Base-by-base conservation (phyloP, 2,113 vertebrate species). In the Ptilorrhoa leucosticta region DNA sequence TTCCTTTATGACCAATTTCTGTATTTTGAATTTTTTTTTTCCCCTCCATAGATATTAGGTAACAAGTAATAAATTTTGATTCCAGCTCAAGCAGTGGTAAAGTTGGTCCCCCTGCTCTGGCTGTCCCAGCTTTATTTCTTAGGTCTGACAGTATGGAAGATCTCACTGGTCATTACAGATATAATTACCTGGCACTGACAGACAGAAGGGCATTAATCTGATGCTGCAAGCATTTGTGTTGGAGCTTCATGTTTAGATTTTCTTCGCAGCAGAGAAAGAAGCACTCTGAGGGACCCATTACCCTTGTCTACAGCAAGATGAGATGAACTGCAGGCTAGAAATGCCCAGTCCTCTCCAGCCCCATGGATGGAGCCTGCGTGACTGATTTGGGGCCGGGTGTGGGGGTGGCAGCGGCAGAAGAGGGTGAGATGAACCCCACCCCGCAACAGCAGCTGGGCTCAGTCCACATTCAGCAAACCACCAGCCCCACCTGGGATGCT, bases 341-440 rank as follows among this genome's bases (percentile, higher is more conserved):
- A 48, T 78, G 42, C 40, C 40, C 26, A 37, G 17, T 33, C 7
- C 30, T 50, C 37, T 51, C 27, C 39, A 33, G 37, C 11, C 13
- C 17, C 22, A 1, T 8, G 44, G 53, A 13, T 13, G 35, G 63
- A 53, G 10, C 6, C 31, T 19, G 20, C 0, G 3, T 15, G 56
- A 9, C 33, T 22, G 61, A 13, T 21, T 15, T 1, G 0, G 12
- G 13, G 19, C 35, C 5, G 21, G 7, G 2, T 17, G 13, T 51
- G 44, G 33, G 7, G 5, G 5, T 39, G 21, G 13, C 19, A 3
- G 21, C 56, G 71, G 61, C 44, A 87, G 61, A 31, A 7, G 15
- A 35, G 13, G 50, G 1, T 48, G 68, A 44, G 72, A 30, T 65
- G 63, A 68, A 28, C 13, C 11, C 26, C 37, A 42, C 24, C 24